Percentiles rank a stretch among this genome's conserved stretches.
phyloP scores from a whole-genome alignment of 2,888 invertebrate species.

The Chalcosyrphus nemorum region DNA sequence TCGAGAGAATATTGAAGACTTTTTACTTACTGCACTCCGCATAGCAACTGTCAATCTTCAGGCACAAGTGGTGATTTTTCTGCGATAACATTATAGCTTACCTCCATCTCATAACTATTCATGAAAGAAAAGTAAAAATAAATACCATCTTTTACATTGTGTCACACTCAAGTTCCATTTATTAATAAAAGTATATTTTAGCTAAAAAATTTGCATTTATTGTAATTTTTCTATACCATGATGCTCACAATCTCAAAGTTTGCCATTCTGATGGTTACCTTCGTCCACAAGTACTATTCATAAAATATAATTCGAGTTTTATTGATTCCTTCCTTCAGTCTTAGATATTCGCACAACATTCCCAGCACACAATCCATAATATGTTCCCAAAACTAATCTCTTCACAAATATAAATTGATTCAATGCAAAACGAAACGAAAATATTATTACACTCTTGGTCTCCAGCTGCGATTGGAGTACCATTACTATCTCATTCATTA shows the following conservation, averaged over 20 bases:
- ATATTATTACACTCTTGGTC: conserved; percentile 10
- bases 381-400: conserved; percentile 19
- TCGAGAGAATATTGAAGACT: too few relatives aligned
- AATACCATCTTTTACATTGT: too few relatives aligned
- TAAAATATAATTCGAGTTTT: conserved; percentile 34
- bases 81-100: too few relatives aligned
- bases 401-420: conserved; percentile 32
- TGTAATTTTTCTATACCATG: conserved; percentile 6
- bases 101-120: too few relatives aligned
- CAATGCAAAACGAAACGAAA: conserved; percentile 31
- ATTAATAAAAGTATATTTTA: conserved; percentile 40
- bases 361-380: conserved; percentile 21
- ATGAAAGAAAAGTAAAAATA: too few relatives aligned
- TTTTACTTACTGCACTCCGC: too few relatives aligned
- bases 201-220: conserved; percentile 42
- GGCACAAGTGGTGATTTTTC: too few relatives aligned
- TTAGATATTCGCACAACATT: conserved; percentile 46
- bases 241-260: conserved; percentile 20
- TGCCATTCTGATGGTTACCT: conserved; percentile 29
- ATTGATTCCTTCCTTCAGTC: conserved; percentile 55
- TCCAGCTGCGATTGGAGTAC: conserved; percentile 22
- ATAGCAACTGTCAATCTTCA: too few relatives aligned
- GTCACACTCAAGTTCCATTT: conserved; percentile 39
- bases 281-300: not conserved
- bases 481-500: conserved; percentile 25